Evolutionary conservation across 2,113 vertebrate genomes (phyloP).

Genomic region (Eclectus roratus): DNA sequence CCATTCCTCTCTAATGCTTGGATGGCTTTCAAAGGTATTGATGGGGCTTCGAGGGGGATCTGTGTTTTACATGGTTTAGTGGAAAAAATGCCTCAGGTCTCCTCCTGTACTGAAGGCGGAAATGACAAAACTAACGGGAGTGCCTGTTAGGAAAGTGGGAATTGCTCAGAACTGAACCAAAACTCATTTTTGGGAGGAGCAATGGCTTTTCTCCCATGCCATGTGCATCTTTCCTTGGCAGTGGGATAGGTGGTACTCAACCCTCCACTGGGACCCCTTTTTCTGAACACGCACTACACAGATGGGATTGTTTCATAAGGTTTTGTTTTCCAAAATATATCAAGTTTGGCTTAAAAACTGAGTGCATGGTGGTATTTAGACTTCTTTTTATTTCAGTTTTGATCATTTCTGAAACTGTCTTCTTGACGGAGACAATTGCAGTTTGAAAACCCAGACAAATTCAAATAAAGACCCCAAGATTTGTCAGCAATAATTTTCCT

Average conservation of each 20-base stretch:
- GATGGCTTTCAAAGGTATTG: neutral
- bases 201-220: neutral
- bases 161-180: neutral
- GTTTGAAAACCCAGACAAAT: neutral
- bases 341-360: neutral
- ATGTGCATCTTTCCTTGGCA: accelerated
- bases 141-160: neutral
- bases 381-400: neutral
- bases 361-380: too few species aligned
- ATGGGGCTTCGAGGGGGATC: neutral
- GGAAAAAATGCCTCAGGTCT: neutral
- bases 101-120: neutral
- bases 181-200: neutral
- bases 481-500: neutral
- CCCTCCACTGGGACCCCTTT: accelerated
- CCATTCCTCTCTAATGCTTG: neutral
- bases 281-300: accelerated
- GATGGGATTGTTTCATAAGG: accelerated
- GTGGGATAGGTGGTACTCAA: neutral
- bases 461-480: neutral
- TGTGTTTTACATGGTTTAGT: neutral
- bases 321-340: neutral
- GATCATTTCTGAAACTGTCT: neutral
- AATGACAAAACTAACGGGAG: neutral
- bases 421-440: neutral